A percentile compares a stretch with the other conserved stretches of the same genome.
Evolutionary conservation across 2,797 vertebrate genomes (phyloP).

Genomic region (Gallinago nigripennis): DNA sequence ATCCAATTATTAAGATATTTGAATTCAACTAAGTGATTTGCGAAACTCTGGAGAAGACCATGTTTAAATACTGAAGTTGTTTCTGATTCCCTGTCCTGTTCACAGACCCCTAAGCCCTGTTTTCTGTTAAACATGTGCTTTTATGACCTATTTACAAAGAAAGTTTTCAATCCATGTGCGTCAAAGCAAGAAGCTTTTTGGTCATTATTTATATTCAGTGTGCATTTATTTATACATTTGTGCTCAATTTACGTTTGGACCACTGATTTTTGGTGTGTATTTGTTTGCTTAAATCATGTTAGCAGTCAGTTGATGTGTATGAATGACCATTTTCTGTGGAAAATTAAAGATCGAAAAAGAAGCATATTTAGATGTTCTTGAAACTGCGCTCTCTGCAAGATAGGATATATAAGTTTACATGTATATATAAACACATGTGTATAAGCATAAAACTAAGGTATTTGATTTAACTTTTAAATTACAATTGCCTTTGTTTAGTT

Average conservation of each 20-base stretch:
- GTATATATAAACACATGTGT: neutral
- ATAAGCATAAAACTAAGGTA: neutral
- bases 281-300: neutral
- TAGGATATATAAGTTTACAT: neutral
- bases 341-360: neutral
- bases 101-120: neutral
- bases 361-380: neutral
- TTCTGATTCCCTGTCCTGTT: neutral
- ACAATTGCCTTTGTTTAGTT: neutral
- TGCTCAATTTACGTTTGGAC: neutral
- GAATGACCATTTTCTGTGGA: neutral
- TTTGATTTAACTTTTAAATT: neutral
- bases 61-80: neutral
- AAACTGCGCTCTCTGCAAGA: neutral
- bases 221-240: neutral
- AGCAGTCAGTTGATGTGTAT: neutral
- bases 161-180: neutral
- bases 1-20: neutral
- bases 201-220: neutral
- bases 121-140: neutral
- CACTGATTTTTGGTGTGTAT: neutral
- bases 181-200: neutral
- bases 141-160: neutral
- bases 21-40: neutral
- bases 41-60: neutral